A percentile compares a stretch with the other conserved stretches of the same genome.
These are phyloP conservation scores for Ceratosolen solmsi DNA, from an alignment of 1,140 invertebrate species.

Conservation along the genomic window DNA sequence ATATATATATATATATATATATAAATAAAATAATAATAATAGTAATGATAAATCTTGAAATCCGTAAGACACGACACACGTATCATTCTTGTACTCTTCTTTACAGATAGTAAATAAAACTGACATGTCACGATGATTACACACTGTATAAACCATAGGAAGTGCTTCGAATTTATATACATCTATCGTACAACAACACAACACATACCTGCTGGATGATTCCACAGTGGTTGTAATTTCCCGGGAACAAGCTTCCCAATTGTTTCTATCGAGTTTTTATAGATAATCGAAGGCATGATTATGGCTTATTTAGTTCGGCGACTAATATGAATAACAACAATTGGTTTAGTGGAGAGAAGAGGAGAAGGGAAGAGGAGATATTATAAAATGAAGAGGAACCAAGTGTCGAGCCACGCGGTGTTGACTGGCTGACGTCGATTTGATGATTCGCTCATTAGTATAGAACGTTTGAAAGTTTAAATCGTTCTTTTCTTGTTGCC, in stretches of 20 bases:
- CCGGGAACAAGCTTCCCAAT: constrained; percentile 85
- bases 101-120: neutral
- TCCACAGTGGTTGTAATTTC: constrained; percentile 88
- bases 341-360: neutral
- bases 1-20: too few relatives aligned
- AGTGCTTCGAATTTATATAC: neutral
- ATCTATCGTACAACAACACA: neutral
- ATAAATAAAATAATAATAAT: too few relatives aligned
- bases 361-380: neutral
- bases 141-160: neutral
- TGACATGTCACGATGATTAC: neutral
- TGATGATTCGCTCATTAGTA: constrained; percentile 24
- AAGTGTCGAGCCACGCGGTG: constrained; percentile 27
- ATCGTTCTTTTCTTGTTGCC: constrained; percentile 34
- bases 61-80: neutral
- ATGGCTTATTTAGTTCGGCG: neutral
- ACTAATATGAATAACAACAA: neutral
- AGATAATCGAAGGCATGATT: constrained; percentile 74
- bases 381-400: neutral
- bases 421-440: constrained; percentile 48
- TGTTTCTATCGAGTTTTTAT: constrained; percentile 78
- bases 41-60: neutral
- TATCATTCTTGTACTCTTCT: neutral
- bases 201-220: constrained; percentile 88
- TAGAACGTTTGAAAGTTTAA: neutral